Conservation (phyloP, 30 jellyfish, hydroid and myxozoan genomes). For the Chironex yamaguchii region DNA sequence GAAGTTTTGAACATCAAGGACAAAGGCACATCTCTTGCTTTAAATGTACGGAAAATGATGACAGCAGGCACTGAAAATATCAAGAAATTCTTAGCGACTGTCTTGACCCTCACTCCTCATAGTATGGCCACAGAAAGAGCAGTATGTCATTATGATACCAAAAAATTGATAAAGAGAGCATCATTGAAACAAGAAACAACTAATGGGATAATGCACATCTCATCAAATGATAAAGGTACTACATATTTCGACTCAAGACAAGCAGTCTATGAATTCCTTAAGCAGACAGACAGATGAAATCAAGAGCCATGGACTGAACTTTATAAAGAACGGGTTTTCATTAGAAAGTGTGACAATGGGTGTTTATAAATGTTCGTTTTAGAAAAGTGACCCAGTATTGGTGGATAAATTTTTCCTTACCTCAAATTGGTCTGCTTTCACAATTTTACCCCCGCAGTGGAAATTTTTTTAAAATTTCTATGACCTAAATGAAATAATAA, state of each 20-base stretch:
- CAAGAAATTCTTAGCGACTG: constrained; percentile 10
- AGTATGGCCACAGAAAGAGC: constrained; percentile 54
- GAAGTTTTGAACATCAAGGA: constrained; percentile 3
- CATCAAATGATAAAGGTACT: constrained; percentile 49
- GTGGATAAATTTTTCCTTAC: too few species aligned
- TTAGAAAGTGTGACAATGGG: constrained; percentile 1
- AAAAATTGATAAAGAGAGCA: constrained; percentile 27
- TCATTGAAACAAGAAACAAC: constrained; percentile 13
- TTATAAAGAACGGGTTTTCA: constrained; percentile 27
- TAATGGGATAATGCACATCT: constrained; percentile 39
- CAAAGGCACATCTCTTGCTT: constrained; percentile 41
- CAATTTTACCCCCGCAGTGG: too few species aligned
- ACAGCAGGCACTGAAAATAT: constrained; percentile 30
- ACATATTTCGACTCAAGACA: constrained; percentile 51
- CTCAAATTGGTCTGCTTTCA: too few species aligned
- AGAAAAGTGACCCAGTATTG: too few species aligned
- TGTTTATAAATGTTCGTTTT: too few species aligned
- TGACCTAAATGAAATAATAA: too few species aligned
- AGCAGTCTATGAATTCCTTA: constrained; percentile 41
- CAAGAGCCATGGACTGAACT: constrained; percentile 25
- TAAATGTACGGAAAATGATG: constrained; percentile 35
- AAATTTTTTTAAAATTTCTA: too few species aligned
- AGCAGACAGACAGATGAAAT: constrained; percentile 44
- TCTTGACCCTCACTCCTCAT: constrained; percentile 26
- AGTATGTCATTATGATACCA: constrained; percentile 45